A percentile compares a stretch with the other conserved stretches of the same genome.
These are phyloP conservation scores for Panurus biarmicus DNA, from an alignment of 2,113 vertebrate species.

Conservation along the genomic window DNA sequence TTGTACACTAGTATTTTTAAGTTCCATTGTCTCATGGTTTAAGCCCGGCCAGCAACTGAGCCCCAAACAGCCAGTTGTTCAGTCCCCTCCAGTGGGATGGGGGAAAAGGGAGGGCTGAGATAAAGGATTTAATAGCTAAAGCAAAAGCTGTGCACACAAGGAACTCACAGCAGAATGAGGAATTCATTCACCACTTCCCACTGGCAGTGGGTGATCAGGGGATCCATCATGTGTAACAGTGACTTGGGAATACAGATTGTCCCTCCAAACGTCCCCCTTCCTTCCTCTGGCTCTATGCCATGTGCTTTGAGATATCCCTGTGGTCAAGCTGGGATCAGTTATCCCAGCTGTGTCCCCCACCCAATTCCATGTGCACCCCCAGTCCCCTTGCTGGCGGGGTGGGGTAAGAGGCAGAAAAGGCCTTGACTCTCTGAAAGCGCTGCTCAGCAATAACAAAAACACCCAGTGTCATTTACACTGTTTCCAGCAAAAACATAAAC, in stretches of 20 bases:
- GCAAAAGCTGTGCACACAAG: background rate
- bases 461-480: background rate
- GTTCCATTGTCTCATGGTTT: background rate
- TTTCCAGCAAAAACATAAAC: background rate
- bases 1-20: background rate
- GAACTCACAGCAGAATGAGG: background rate
- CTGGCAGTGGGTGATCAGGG: background rate
- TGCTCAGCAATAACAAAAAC: background rate
- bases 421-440: background rate
- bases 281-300: background rate
- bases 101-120: background rate
- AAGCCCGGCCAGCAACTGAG: background rate
- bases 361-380: no score
- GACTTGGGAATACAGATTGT: background rate
- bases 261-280: accelerated
- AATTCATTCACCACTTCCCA: background rate
- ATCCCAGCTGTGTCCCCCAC: background rate
- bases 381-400: background rate
- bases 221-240: background rate
- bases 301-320: background rate
- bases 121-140: background rate
- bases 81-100: no score
- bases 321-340: background rate
- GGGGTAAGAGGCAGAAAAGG: background rate
- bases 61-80: background rate